Conservation (phyloP, 2,113 vertebrate genomes). For the Murina feae region DNA sequence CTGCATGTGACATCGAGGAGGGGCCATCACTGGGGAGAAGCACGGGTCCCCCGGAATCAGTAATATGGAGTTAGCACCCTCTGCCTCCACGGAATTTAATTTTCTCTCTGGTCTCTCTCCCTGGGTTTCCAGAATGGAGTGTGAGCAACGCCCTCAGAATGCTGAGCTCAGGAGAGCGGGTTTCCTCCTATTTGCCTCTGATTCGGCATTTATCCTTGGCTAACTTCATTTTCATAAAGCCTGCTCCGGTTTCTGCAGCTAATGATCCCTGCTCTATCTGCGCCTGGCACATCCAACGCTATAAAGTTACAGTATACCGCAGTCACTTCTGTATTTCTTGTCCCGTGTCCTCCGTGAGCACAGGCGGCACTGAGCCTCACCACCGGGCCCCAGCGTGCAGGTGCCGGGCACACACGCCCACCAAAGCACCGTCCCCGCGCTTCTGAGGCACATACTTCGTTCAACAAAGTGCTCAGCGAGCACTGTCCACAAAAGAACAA, state of each 20-base stretch:
- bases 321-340: not conserved
- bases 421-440: accelerated
- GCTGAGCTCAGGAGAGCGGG: accelerated
- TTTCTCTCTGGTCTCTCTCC: not conserved
- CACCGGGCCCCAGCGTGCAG: accelerated
- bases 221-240: not conserved
- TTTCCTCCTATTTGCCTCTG: too few relatives aligned
- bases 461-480: not conserved
- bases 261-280: not conserved
- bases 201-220: not conserved
- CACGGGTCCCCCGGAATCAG: accelerated
- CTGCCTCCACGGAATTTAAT: accelerated
- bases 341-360: accelerated
- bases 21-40: not conserved
- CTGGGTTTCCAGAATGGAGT: not conserved
- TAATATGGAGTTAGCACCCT: accelerated
- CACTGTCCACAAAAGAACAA: not conserved
- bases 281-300: not conserved
- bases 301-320: accelerated
- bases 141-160: not conserved
- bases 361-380: accelerated
- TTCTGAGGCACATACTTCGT: accelerated
- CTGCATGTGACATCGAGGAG: not conserved
- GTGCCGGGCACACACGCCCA: not conserved
- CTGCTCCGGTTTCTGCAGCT: not conserved